Base-by-base conservation (phyloP, 2,113 vertebrate species). In the Nesoenas mayeri region DNA sequence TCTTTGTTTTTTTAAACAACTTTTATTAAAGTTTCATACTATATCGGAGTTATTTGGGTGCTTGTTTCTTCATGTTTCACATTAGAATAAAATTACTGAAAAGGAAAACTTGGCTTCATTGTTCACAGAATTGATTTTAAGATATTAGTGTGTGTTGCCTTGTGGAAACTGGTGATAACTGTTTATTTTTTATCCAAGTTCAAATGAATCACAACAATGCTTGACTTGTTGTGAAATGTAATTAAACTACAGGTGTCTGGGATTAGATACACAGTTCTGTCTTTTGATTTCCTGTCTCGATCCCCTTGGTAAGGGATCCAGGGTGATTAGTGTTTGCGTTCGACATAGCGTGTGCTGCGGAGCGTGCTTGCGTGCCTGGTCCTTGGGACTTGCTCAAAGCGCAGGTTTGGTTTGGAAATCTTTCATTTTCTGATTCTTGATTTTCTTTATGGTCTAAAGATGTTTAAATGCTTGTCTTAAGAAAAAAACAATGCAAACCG, bases 21-120 rank as follows among this genome's bases (percentile, higher is more conserved):
- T 96, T 95, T 96, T 97, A 98, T 97, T 98, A 98, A 98, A 98
- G 96, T 97, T 98, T 97, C 94, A 96, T 85, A 96, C 93, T 96
- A 95, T 96, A 96, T 96, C 97, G 91, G 96, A 98, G 85, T 97
- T 96, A 89, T 67, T 97, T 97, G 97, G 97, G 97, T 98, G 97
- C 94, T 95, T 97, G 93, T 97, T 96, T 95, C 84, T 97, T 97
- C 90, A 44, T 95, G 95, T 95, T 97, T 96, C 88, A 91, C 88
- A 90, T 96, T 97, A 98, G 97, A 95, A 97, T 96, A 97, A 96
- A 97, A 97, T 95, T 89, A 36, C 88, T 95, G 83, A 96, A 97
- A 97, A 97, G 95, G 97, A 97, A 98, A 96, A 95, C 78, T 62
- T 97, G 88, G 79, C 89, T 97, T 97, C 66, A 73, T 96, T 98